These are phyloP conservation scores for Ptychoptera contaminata DNA, from an alignment of 2,888 invertebrate species.

Conservation along the genomic window DNA sequence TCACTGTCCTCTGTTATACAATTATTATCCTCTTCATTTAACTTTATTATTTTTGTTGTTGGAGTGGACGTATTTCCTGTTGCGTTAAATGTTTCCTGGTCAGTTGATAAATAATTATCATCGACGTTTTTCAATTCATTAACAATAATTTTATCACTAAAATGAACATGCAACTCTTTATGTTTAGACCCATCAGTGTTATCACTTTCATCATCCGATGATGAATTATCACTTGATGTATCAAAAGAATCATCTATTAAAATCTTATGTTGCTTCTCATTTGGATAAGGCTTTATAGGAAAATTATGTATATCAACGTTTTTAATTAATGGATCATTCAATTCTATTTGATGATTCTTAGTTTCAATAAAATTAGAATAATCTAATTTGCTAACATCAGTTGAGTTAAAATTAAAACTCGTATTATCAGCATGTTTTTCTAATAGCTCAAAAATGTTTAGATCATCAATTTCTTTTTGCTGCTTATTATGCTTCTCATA, in stretches of 20 bases:
- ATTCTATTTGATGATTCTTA: too few relatives aligned
- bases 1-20: background rate
- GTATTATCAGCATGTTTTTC: conserved; percentile 57
- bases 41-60: conserved; percentile 11
- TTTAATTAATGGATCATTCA: conserved; percentile 32
- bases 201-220: conserved; percentile 9
- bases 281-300: conserved; percentile 32
- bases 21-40: conserved; percentile 13
- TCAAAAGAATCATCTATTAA: conserved; percentile 11
- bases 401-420: conserved; percentile 54
- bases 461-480: conserved; percentile 35
- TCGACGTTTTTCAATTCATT: conserved; percentile 2
- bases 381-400: conserved; percentile 30
- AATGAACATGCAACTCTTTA: conserved; percentile 8
- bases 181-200: background rate
- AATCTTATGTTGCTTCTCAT: conserved; percentile 31
- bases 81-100: background rate
- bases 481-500: conserved; percentile 1
- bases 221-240: background rate
- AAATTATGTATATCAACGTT: conserved; percentile 20
- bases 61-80: conserved; percentile 11
- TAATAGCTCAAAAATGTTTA: conserved; percentile 60
- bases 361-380: too few relatives aligned
- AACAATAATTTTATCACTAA: conserved; percentile 8
- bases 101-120: too few relatives aligned